phyloP scores from a whole-genome alignment of 2,113 vertebrate genomes.

The Colaptes auratus region DNA sequence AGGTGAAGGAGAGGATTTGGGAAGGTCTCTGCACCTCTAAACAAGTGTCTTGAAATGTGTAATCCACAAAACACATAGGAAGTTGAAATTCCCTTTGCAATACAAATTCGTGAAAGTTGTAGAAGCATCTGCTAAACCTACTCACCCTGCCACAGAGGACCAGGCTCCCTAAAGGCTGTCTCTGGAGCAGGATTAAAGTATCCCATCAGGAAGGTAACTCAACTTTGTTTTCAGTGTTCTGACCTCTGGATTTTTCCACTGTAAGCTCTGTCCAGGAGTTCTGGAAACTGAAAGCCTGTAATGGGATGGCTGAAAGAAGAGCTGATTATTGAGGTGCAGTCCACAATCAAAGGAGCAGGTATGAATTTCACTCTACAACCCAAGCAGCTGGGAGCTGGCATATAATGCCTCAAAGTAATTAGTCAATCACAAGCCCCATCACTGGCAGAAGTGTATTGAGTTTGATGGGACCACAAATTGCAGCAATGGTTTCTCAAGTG shows the following conservation, averaged over 20 bases:
- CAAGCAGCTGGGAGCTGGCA: not conserved
- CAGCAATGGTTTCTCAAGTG: not conserved
- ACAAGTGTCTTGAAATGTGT: not conserved
- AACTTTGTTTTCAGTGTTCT: not conserved
- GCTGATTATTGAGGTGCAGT: not conserved
- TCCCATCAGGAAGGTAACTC: not conserved
- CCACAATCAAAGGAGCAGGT: not conserved
- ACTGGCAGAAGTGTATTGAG: not conserved
- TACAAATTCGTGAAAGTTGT: not conserved
- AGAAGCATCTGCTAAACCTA: not conserved
- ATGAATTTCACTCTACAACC: not conserved
- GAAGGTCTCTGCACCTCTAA: not conserved
- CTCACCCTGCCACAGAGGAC: not conserved
- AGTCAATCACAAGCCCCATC: not conserved
- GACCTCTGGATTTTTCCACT: not conserved
- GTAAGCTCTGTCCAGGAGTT: not conserved
- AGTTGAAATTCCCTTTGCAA: not conserved
- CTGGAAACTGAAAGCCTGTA: not conserved
- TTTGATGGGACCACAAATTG: not conserved
- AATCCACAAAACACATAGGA: rapidly evolving
- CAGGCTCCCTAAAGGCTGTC: not conserved
- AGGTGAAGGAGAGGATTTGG: not conserved
- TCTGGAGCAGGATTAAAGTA: not conserved
- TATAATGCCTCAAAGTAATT: not conserved
- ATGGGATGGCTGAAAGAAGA: not conserved